Evolutionary conservation across 2,113 vertebrate species (phyloP), one percentile per base, ranked within the genome.

Genomic region (Dicerorhinus sumatrensis): DNA sequence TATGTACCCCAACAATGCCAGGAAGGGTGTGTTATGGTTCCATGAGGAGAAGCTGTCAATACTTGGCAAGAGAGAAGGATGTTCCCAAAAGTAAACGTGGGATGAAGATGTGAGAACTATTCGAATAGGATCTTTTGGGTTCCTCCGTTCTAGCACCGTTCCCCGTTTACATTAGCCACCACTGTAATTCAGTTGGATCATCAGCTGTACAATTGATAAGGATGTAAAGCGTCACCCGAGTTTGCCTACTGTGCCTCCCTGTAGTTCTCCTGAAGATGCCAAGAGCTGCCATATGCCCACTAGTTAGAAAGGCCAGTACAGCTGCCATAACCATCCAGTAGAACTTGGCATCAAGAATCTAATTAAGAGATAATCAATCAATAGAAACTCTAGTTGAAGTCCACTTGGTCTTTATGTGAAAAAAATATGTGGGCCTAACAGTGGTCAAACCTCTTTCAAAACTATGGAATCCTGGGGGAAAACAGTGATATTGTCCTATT

Each of bases 291-390:
- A 9, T 33, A 14, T 9, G 20, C 23, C 72, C 25, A 1, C 60
- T 36, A 16, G 2, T 81, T 60, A 73, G 31, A 36, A 67, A 93
- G 67, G 39, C n/a, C 80, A 58, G 81, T 14, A 21, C 31, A 58
- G 70, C 75, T 60, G 42, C 88, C 62, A 56, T 36, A 77, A 39
- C 36, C 62, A 36, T 62, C 48, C 63, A 75, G 72, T 11, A n/a
- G 60, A 81, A 67, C 31, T 31, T 86, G 85, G 48, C 79, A 75
- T 79, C 33, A 82, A 91, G 77, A 81, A 51, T 21, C 48, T 67
- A 81, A 84, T 87, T 89, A 91, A 83, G 84, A 90, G 63, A 46
- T 79, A 62, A 90, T 77, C 83, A 65, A 54, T 88, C 60, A 91
- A 93, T n/a, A 92, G 83, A 77, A 83, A 73, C 54, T 63, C 70